A percentile compares a stretch with the other conserved stretches of the same genome.
Conservation (phyloP, 2,797 vertebrate species). For the Pyrrhura leucotis region DNA sequence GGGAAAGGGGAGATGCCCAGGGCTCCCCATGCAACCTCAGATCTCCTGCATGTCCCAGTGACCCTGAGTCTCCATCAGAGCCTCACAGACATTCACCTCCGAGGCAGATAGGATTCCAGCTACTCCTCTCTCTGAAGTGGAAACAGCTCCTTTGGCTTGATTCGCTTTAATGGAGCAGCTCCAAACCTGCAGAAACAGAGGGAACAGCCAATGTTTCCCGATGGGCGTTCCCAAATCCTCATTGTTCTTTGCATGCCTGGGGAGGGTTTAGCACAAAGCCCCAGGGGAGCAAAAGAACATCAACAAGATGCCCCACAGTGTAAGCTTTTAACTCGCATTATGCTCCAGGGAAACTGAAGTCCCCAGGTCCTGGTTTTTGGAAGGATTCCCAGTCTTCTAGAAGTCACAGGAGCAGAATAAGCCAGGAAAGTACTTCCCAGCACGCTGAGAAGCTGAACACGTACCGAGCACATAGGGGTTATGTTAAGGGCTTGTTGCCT, state of each 20-base stretch:
- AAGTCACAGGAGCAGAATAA: not conserved
- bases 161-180: not conserved
- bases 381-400: slow-evolving; percentile 1
- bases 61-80: not conserved
- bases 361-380: not conserved
- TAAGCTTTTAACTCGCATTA: not conserved
- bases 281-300: not conserved
- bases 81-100: accelerated
- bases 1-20: not conserved
- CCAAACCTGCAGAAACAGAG: not conserved
- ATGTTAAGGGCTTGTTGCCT: not conserved
- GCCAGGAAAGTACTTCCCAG: not conserved
- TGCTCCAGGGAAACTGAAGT: not conserved
- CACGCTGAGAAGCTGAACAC: not conserved
- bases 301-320: not conserved
- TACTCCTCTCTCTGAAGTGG: not conserved
- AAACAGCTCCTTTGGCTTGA: not conserved
- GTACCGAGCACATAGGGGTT: not conserved
- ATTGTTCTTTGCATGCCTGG: not conserved
- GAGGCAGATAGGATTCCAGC: not conserved
- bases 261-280: not conserved
- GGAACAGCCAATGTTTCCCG: not conserved
- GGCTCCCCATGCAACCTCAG: accelerated
- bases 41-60: not conserved
- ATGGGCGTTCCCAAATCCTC: not conserved